Evolutionary conservation across 2,888 invertebrate species (phyloP).

Genomic region (Noctuana brunneofusca): DNA sequence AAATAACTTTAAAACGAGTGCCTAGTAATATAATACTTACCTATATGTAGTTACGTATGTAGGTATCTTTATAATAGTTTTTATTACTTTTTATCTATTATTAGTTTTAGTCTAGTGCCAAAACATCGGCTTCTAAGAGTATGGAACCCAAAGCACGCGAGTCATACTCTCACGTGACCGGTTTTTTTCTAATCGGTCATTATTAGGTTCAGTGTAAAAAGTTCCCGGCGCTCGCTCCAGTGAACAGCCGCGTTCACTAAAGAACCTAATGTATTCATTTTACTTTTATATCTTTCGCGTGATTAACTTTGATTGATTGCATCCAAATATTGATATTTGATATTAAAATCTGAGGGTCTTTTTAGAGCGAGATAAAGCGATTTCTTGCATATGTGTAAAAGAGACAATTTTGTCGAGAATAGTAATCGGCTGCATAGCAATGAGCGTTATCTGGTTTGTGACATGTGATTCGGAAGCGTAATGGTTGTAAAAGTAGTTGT

Average conservation of each 20-base stretch:
- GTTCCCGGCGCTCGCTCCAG: conserved; percentile 59
- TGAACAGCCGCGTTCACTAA: conserved; percentile 66
- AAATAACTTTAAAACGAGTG: no score
- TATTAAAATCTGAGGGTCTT: conserved; percentile 28
- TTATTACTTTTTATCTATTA: no score
- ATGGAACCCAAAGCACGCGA: background rate
- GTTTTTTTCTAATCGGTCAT: conserved; percentile 70
- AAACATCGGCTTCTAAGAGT: background rate
- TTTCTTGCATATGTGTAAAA: conserved; percentile 5
- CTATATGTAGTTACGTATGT: no score
- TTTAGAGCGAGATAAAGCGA: conserved; percentile 8
- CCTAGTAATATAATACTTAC: no score
- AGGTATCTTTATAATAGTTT: no score
- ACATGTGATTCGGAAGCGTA: conserved; percentile 51
- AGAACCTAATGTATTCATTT: conserved; percentile 78
- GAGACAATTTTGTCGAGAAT: conserved; percentile 41
- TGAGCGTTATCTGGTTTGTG: conserved; percentile 42
- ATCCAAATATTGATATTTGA: conserved; percentile 77
- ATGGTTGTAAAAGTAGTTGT: conserved; percentile 34
- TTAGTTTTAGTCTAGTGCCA: background rate
- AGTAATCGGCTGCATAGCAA: conserved; percentile 23
- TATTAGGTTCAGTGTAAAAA: conserved; percentile 68
- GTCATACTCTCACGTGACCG: background rate
- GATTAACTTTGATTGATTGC: conserved; percentile 82
- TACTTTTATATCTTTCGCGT: conserved; percentile 80